These are phyloP conservation scores for Notechis scutatus DNA, from an alignment of 2,113 vertebrate species.

Conservation along the genomic window DNA sequence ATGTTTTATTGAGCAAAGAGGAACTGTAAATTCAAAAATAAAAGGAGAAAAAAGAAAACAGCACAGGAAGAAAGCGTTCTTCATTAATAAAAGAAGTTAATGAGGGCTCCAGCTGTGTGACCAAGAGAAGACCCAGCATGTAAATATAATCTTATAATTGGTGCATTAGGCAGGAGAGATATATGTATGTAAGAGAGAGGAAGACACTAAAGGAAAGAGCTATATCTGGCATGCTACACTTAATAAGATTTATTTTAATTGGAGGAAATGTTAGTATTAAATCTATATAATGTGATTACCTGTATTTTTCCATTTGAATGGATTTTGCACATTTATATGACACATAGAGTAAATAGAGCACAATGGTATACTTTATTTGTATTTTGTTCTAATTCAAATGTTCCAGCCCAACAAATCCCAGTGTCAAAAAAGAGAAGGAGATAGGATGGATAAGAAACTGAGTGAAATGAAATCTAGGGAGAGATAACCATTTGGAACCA, in stretches of 20 bases:
- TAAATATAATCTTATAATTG: slow-evolving; percentile 49
- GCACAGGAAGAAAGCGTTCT: slow-evolving; percentile 53
- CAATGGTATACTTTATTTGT: background rate
- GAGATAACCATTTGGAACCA: background rate
- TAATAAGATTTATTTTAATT: slow-evolving; percentile 20
- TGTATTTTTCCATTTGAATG: background rate
- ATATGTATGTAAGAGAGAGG: background rate
- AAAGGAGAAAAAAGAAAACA: slow-evolving; percentile 10
- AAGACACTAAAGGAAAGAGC: background rate
- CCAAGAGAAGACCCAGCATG: slow-evolving; percentile 25
- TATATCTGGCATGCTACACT: background rate
- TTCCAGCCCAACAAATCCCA: background rate
- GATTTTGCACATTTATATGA: background rate
- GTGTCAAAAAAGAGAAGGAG: background rate
- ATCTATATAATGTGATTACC: background rate
- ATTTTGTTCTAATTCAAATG: background rate
- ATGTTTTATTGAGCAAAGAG: slow-evolving; percentile 54
- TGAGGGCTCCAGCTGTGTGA: slow-evolving; percentile 49
- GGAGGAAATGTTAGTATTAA: background rate
- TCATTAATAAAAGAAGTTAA: slow-evolving; percentile 72
- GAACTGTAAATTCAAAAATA: slow-evolving; percentile 49
- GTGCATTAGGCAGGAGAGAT: slow-evolving; percentile 8
- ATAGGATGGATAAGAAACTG: background rate
- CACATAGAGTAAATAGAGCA: background rate
- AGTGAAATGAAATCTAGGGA: background rate